These are phyloP conservation scores for Channallabes apus DNA, from an alignment of 2,797 vertebrate genomes.

Conservation along the genomic window DNA sequence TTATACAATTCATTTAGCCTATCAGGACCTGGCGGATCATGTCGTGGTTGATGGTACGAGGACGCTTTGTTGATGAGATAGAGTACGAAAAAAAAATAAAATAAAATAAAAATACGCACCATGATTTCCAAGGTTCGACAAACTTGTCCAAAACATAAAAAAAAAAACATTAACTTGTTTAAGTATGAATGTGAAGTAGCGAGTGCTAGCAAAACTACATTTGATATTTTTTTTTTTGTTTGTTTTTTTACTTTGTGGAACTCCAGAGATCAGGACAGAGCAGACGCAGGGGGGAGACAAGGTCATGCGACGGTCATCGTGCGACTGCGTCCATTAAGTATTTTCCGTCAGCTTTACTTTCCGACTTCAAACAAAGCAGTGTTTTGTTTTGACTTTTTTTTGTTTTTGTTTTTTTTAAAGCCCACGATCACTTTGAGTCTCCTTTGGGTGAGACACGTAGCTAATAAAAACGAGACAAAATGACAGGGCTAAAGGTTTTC, in stretches of 20 bases:
- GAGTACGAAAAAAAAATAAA: not conserved
- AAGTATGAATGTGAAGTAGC: not conserved
- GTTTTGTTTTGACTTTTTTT: not conserved
- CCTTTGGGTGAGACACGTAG: constrained; percentile 26
- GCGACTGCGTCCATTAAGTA: constrained; percentile 16
- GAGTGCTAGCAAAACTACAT: not conserved
- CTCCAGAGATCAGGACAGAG: not conserved
- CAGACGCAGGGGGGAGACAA: not conserved
- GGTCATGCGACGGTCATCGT: not conserved
- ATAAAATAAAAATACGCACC: not conserved
- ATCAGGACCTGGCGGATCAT: constrained; percentile 6
- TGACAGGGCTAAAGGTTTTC: constrained; percentile 53
- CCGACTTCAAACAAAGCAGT: constrained; percentile 19
- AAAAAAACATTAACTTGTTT: not conserved
- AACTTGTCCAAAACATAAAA: not conserved
- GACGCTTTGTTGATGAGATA: not conserved
- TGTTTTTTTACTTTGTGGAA: constrained; percentile 4
- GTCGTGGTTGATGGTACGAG: constrained; percentile 3
- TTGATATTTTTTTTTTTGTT: not conserved
- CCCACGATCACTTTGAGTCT: constrained; percentile 23
- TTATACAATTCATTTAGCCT: constrained; percentile 47
- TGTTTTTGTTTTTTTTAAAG: not conserved
- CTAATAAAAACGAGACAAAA: constrained; percentile 59
- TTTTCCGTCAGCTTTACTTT: not conserved
- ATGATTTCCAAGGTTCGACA: not conserved